Percentiles rank a stretch among this genome's conserved stretches.
Conservation (phyloP, 2,888 invertebrate genomes). For the Toxonevra muliebris region DNA sequence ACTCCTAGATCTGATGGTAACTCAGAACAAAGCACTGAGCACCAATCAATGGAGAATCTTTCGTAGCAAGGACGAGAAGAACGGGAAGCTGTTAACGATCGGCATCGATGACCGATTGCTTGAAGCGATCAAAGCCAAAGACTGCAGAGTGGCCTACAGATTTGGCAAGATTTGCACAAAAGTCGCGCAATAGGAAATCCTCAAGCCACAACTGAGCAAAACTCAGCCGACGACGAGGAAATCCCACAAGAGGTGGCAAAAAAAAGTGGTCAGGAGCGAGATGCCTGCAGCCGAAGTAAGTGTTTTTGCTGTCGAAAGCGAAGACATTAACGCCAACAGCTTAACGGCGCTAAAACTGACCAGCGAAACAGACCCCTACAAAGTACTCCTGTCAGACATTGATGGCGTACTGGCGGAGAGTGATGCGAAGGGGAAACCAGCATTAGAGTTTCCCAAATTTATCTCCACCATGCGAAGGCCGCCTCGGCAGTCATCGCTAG, state of each 20-base stretch:
- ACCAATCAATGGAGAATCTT: too few species aligned
- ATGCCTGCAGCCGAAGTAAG: background rate
- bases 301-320: background rate
- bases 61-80: too few species aligned
- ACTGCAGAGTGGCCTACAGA: too few species aligned
- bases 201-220: slow-evolving; percentile 1
- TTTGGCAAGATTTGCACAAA: too few species aligned
- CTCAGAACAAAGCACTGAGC: too few species aligned
- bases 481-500: slow-evolving; percentile 13
- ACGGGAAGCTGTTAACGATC: too few species aligned
- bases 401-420: slow-evolving; percentile 1
- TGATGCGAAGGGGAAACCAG: slow-evolving; percentile 2
- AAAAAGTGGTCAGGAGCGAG: slow-evolving; percentile 1
- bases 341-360: too few species aligned
- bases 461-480: slow-evolving; percentile 9
- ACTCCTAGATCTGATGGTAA: too few species aligned
- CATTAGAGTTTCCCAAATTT: background rate
- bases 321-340: background rate
- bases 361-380: background rate
- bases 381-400: background rate
- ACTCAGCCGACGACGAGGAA: background rate
- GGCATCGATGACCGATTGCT: too few species aligned
- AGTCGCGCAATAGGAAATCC: background rate
- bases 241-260: background rate
- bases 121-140: too few species aligned